Conservation (phyloP, 53 echinoderm and acorn worm genomes). For the Stichopus horrens region DNA sequence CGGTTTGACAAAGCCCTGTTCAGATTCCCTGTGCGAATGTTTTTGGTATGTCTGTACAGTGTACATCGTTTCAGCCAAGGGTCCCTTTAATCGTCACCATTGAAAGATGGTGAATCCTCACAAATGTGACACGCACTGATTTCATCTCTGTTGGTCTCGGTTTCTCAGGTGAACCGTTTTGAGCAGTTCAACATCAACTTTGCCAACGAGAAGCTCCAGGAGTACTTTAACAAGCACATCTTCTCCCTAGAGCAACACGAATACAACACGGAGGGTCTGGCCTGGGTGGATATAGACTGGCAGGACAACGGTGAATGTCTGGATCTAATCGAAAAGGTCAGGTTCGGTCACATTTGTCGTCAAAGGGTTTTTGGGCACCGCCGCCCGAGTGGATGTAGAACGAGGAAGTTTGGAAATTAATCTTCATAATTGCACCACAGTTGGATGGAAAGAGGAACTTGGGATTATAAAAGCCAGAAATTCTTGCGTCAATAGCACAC, state of each 20-base stretch:
- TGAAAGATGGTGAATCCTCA: not conserved
- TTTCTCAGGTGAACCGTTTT: constrained; percentile 83
- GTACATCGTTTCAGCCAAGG: not conserved
- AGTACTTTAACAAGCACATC: constrained; percentile 99
- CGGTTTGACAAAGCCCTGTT: not conserved
- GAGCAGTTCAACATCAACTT: constrained; percentile 99
- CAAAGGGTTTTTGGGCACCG: too few relatives aligned
- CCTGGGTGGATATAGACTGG: constrained; percentile 98
- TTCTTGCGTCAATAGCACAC: too few relatives aligned
- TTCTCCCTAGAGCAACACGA: constrained; percentile 99
- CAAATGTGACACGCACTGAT: not conserved
- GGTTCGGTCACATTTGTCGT: too few relatives aligned
- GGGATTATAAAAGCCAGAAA: too few relatives aligned
- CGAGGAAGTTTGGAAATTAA: too few relatives aligned
- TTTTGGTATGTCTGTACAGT: not conserved
- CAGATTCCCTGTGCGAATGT: not conserved
- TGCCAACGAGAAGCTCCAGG: constrained; percentile 99
- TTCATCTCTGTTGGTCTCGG: not conserved
- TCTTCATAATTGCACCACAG: too few relatives aligned
- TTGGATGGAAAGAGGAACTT: too few relatives aligned
- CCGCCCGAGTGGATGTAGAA: too few relatives aligned
- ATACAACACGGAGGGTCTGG: constrained; percentile 89
- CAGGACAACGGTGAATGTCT: constrained; percentile 97
- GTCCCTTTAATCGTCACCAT: not conserved
- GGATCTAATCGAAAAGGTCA: constrained; percentile 92